Evolutionary conservation across 2,797 vertebrate species (phyloP).

Genomic region (Antennarius maculatus): DNA sequence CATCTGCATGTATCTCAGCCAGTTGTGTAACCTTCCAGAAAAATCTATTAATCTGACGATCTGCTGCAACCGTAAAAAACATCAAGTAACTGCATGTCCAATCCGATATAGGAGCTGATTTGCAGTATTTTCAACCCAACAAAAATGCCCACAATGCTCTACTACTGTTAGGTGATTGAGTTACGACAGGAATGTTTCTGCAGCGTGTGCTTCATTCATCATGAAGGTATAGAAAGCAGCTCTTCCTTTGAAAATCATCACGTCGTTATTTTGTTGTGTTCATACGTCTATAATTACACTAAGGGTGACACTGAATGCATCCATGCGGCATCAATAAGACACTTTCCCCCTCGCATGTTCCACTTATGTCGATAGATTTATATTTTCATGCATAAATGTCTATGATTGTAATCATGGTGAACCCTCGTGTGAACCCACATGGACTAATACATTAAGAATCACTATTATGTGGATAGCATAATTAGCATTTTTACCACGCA

Average conservation of each 20-base stretch:
- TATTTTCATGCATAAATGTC: slow-evolving; percentile 47
- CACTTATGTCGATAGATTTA: slow-evolving; percentile 14
- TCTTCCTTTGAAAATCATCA: slow-evolving; percentile 11
- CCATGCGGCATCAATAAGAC: slow-evolving; percentile 2
- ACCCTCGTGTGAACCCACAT: slow-evolving; percentile 38
- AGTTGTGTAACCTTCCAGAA: slow-evolving; percentile 28
- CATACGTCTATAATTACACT: no score
- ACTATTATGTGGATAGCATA: slow-evolving; percentile 27
- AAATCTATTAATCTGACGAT: slow-evolving; percentile 62
- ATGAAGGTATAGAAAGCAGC: slow-evolving; percentile 30
- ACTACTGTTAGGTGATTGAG: slow-evolving; percentile 46
- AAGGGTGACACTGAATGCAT: slow-evolving; percentile 3
- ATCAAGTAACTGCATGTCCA: slow-evolving; percentile 43
- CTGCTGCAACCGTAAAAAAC: slow-evolving; percentile 38
- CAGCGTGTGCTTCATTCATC: slow-evolving; percentile 46
- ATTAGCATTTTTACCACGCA: slow-evolving; percentile 53
- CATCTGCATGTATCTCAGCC: slow-evolving; percentile 33
- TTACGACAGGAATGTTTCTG: slow-evolving; percentile 59
- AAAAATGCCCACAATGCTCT: slow-evolving; percentile 18
- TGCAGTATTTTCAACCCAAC: slow-evolving; percentile 24
- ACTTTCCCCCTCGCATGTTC: slow-evolving; percentile 15
- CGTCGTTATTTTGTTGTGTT: slow-evolving; percentile 12
- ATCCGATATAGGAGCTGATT: slow-evolving; percentile 35
- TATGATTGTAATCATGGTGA: slow-evolving; percentile 27
- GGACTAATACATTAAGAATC: slow-evolving; percentile 49